Base-by-base conservation (phyloP, 1,140 invertebrate genomes). In the Caerostris darwini region DNA sequence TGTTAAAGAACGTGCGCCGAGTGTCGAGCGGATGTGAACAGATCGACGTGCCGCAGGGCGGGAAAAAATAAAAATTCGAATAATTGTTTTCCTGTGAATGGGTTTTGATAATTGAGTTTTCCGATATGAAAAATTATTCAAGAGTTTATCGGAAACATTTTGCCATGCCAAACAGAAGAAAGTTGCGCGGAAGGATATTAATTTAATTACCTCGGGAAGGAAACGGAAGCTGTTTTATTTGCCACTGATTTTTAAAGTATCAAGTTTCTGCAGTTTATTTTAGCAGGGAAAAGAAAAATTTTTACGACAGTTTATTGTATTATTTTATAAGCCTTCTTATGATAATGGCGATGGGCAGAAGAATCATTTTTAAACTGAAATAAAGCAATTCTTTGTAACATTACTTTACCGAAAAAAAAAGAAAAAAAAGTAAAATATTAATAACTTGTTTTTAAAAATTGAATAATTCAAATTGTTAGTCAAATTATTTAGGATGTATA, bases 1-100 rank as follows among this genome's bases (percentile, higher is more conserved):
- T 54, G 67, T 57, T 71, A n/a, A 57, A 57, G n/a, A 57, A 77
- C 88, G 88, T 90, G 67, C 19, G 0, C 50, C 1, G 88, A 12
- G 67, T 77, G 50, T 90, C n/a, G 88, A 77, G 8, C 12, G 58
- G 57, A 67, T 14, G 50, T 7, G 19, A 88, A 64, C n/a, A 88
- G 10, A 8, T 34, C 34, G 56, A 56, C n/a, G 17, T n/a, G 14
- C 54, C 12, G 56, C 2, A 34, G 56, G 71, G 7, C n/a, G 8
- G 50, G 64, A 67, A 54, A 85, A 85, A 7, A n/a, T 12, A 10
- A 77, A 77, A 77, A 77, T 12, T 85, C 56, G 10, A 59, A 85
- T 85, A 85, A 85, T 85, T 85, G 83, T 85, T 85, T 85, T 58
- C 17, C 17, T 34, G 54, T 59, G 54, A 59, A 85, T 19, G 56